Evolutionary conservation across 2,797 vertebrate genomes (phyloP).

Genomic region (Thripadectes ignobilis): DNA sequence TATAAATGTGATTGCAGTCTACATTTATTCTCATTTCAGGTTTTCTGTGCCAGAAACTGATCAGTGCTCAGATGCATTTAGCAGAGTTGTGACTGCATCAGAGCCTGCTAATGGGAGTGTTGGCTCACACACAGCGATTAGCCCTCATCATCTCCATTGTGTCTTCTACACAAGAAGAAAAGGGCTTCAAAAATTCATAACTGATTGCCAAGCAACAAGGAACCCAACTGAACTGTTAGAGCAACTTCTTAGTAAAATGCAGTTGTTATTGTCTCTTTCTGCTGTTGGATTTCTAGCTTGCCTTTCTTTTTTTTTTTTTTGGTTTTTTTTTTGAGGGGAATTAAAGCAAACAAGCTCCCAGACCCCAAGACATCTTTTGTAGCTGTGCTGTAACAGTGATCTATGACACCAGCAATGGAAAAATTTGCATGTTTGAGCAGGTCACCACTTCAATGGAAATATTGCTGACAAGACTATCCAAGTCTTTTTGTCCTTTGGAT

Average conservation of each 20-base stretch:
- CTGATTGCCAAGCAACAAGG: neutral
- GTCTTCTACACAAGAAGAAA: neutral
- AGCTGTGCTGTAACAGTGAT: neutral
- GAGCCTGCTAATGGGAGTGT: neutral
- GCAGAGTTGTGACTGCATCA: neutral
- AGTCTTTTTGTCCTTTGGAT: neutral
- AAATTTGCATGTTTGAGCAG: neutral
- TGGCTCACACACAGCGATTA: neutral
- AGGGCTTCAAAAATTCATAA: neutral
- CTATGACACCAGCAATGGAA: neutral
- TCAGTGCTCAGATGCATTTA: neutral
- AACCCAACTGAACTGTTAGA: neutral
- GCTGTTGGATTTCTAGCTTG: neutral
- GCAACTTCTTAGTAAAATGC: neutral
- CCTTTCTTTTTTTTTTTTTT: too few species aligned
- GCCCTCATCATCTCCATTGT: neutral
- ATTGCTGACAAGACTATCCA: neutral
- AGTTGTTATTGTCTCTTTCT: neutral
- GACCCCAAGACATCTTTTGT: neutral
- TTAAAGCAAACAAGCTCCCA: neutral
- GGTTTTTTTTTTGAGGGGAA: neutral
- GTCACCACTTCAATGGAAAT: neutral
- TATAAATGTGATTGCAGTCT: neutral
- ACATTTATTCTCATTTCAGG: neutral
- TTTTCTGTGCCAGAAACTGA: neutral